Base-by-base conservation (phyloP, 2,113 vertebrate species). In the Clarias magur region DNA sequence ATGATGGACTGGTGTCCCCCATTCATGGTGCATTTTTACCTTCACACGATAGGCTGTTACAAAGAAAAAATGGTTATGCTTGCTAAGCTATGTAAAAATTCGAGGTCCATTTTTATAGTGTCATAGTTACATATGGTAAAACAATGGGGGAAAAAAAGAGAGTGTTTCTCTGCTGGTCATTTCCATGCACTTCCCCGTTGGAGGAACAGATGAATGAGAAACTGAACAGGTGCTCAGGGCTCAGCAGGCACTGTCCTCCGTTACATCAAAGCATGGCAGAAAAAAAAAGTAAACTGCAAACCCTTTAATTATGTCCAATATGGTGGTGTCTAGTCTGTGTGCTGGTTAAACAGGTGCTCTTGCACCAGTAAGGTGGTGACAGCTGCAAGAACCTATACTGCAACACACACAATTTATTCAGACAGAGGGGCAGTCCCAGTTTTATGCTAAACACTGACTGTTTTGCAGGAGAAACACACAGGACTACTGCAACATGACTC, bases 321-420 rank as follows among this genome's bases (percentile, higher is more conserved):
- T 75, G 86, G 62, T 84, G 80, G 82, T 63, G 11, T 76, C 54
- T 80, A 13, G 19, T 87, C 57, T 34, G 79, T 84, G 86, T 86
- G 88, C 65, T 87, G 53, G 78, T 83, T 87, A 73, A 87, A 62
- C 85, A 89, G 73, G 83, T 87, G 88, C 56, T 42, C 88, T 79
- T 87, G 82, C 85, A 80, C 30, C 25, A 65, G 83, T 59, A 83
- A 88, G 86, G 87, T 89, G 83, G 86, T 57, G 38, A 60, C 84
- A 83, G 83, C 48, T 70, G 78, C 79, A 59, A 4, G 12, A 30
- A 27, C 23, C 63, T 62, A 76, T 70, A 82, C 81, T 48, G 63
- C 79, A 85, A 78, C 80, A 56, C 83, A 85, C 27, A 78, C 84
- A 79, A 57, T 85, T 89, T 85, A 83, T 27, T 48, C 63, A 42